phyloP scores from a whole-genome alignment of 2,797 vertebrate species.

The Propithecus deckenii region DNA sequence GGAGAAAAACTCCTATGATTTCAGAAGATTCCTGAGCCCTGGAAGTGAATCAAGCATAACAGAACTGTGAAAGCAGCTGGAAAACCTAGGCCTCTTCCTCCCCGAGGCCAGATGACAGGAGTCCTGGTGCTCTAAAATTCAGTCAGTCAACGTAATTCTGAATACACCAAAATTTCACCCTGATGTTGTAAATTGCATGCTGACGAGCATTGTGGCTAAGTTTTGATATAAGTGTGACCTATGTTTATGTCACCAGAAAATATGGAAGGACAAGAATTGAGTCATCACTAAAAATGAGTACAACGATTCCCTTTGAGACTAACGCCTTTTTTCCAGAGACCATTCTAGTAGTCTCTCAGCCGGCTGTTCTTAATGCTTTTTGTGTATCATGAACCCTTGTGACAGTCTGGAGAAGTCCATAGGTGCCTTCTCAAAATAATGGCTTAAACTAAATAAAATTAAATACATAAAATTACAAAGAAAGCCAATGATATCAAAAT shows the following conservation, averaged over 20 bases:
- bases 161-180: neutral
- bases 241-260: neutral
- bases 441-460: neutral
- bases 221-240: neutral
- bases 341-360: neutral
- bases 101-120: neutral
- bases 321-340: neutral
- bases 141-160: neutral
- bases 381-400: neutral
- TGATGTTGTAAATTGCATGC: neutral
- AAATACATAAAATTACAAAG: neutral
- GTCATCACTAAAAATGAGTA: neutral
- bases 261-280: neutral
- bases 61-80: neutral
- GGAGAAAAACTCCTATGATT: neutral
- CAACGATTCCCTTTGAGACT: neutral
- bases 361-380: neutral
- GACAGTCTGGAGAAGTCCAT: neutral
- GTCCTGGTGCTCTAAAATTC: neutral
- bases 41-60: neutral
- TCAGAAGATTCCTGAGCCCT: constrained; percentile 4
- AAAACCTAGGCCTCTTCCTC: neutral
- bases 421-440: neutral
- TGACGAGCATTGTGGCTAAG: neutral
- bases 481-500: neutral